Base-by-base conservation (phyloP, 2,113 vertebrate genomes). In the Tringa solitaria region DNA sequence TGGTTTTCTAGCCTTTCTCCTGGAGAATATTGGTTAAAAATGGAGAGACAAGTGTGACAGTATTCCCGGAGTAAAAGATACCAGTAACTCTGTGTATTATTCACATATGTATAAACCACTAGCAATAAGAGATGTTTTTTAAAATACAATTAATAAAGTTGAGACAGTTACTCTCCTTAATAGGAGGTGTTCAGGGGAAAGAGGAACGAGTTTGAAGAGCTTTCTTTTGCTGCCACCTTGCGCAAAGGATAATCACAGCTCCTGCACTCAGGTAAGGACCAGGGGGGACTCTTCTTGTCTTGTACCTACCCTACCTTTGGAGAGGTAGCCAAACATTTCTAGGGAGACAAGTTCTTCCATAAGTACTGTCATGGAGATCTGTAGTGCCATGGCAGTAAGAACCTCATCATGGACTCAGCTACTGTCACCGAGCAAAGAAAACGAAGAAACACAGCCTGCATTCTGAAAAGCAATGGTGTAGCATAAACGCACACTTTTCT, bases 141-240 rank as follows among this genome's bases (percentile, higher is more conserved):
- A 50, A 89, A 91, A 54, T 10, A 51, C 51, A 48, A 8, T 51
- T 28, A 73, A 12, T 16, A 13, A 48, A 51, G 16, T 35, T 61
- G 77, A 76, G 48, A 32, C 24, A 91, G n/a, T 82, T 51, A 3
- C 6, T 84, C 1, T 68, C 53, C 39, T 22, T 76, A 30, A 22
- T 3, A 68, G 63, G 19, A 54, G 30, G 37, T 32, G 32, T 57
- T 10, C 32, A 48, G 32, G 23, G 37, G 17, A 57, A 28, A 30
- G n/a, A 50, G 45, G 45, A 60, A 46, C 0, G 12, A 33, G 14
- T 43, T 27, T 60, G 82, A 84, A 96, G 83, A 95, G 74, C 57
- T 94, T 95, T 87, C 76, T 76, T 89, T 73, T 97, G 84, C 89
- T 95, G 92, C 94, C 89, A 92, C 91, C 94, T 93, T 89, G 95